Evolutionary conservation across 2,797 vertebrate species (phyloP).

Genomic region (Clarias laeviceps): DNA sequence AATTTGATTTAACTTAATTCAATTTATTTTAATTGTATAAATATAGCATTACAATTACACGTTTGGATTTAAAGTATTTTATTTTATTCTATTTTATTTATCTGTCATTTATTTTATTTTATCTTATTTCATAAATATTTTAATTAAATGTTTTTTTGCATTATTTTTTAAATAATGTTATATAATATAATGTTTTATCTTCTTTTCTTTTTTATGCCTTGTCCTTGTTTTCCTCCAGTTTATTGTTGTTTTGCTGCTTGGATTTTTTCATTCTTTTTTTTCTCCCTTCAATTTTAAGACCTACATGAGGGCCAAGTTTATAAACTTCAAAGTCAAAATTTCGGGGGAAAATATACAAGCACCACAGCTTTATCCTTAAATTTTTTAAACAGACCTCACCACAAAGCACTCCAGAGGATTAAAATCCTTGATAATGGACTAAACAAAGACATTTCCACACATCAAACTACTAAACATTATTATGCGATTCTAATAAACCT

Average conservation of each 20-base stretch:
- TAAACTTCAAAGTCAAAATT: neutral
- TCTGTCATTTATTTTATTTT: no score
- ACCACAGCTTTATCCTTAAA: neutral
- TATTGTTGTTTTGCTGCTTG: neutral
- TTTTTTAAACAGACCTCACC: neutral
- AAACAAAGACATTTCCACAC: conserved; percentile 1
- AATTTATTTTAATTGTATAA: no score
- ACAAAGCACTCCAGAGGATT: neutral
- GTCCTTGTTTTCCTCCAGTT: neutral
- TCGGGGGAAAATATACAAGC: neutral
- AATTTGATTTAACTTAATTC: no score
- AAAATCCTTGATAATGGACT: conserved; percentile 4
- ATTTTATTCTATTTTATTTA: neutral
- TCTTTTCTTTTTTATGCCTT: neutral
- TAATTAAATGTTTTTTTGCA: neutral
- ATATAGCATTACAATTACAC: no score
- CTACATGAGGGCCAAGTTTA: neutral
- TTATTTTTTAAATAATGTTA: no score
- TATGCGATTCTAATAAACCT: neutral
- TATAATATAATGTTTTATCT: neutral
- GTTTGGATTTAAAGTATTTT: neutral
- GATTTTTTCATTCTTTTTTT: neutral
- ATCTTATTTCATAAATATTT: neutral
- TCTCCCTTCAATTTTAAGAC: neutral
- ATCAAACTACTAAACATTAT: neutral